phyloP scores from a whole-genome alignment of 2,888 invertebrate genomes.

The Pristionchus entomophagus region DNA sequence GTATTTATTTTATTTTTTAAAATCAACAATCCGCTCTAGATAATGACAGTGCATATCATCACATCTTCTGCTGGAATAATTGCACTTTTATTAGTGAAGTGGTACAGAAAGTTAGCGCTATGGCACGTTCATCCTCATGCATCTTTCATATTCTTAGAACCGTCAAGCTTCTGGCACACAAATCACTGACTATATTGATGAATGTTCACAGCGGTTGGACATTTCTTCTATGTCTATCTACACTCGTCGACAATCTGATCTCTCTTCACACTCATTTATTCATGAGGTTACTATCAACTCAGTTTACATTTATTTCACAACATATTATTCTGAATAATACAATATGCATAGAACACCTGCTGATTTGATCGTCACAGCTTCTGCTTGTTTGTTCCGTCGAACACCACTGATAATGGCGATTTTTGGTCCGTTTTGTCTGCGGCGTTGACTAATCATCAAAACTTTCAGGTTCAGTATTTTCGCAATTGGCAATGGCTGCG shows the following conservation, averaged over 20 bases:
- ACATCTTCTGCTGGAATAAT: too few relatives aligned
- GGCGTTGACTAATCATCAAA: not conserved
- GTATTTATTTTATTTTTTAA: too few relatives aligned
- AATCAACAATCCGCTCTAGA: too few relatives aligned
- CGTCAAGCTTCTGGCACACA: too few relatives aligned
- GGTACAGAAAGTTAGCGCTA: too few relatives aligned
- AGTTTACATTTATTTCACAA: too few relatives aligned
- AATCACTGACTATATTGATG: not conserved
- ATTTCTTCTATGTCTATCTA: not conserved
- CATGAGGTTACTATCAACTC: not conserved
- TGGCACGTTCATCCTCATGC: too few relatives aligned
- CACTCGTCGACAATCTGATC: not conserved
- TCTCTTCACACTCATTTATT: not conserved
- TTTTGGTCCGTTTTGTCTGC: not conserved
- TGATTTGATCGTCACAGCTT: not conserved
- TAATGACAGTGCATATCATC: too few relatives aligned
- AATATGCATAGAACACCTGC: not conserved
- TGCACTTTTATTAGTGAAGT: too few relatives aligned
- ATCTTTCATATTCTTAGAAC: too few relatives aligned
- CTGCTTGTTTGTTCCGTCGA: not conserved
- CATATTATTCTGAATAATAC: not conserved
- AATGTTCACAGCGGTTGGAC: slow-evolving; percentile 1
- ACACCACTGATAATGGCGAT: not conserved
- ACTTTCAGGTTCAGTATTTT: not conserved
- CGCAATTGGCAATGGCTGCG: not conserved